These are phyloP conservation scores for Acheta domesticus DNA, from an alignment of 2,888 invertebrate genomes.

Conservation along the genomic window DNA sequence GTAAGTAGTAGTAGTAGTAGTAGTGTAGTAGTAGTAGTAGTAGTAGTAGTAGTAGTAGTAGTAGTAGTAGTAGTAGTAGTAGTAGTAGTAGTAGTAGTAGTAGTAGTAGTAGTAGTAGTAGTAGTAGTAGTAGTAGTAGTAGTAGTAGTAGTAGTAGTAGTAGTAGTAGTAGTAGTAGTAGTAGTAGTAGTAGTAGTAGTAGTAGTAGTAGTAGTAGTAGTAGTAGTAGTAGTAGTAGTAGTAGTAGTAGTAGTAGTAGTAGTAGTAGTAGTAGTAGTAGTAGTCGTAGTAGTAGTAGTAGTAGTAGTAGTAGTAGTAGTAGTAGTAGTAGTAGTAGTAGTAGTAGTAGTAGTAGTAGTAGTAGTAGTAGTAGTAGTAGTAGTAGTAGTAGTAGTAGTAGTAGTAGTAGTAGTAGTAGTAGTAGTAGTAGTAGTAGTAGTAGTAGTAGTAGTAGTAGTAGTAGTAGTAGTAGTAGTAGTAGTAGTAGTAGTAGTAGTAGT, in stretches of 20 bases:
- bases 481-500: constrained; percentile 18
- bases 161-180: constrained; percentile 9
- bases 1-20: no score
- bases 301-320: constrained; percentile 18
- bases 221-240: constrained; percentile 18
- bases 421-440: constrained; percentile 18
- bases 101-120: constrained; percentile 18
- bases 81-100: constrained; percentile 18
- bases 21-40: constrained; percentile 18
- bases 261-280: no score
- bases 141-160: constrained; percentile 18
- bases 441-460: constrained; percentile 18
- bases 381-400: constrained; percentile 18
- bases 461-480: constrained; percentile 18
- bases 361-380: constrained; percentile 18
- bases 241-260: constrained; percentile 18
- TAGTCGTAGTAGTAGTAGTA: no score
- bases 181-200: constrained; percentile 18
- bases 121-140: constrained; percentile 18
- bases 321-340: constrained; percentile 9
- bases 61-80: constrained; percentile 18
- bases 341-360: constrained; percentile 9
- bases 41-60: constrained; percentile 18
- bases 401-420: constrained; percentile 18
- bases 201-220: constrained; percentile 9